phyloP scores from a whole-genome alignment of 2,113 vertebrate species.

The Mobula hypostoma region DNA sequence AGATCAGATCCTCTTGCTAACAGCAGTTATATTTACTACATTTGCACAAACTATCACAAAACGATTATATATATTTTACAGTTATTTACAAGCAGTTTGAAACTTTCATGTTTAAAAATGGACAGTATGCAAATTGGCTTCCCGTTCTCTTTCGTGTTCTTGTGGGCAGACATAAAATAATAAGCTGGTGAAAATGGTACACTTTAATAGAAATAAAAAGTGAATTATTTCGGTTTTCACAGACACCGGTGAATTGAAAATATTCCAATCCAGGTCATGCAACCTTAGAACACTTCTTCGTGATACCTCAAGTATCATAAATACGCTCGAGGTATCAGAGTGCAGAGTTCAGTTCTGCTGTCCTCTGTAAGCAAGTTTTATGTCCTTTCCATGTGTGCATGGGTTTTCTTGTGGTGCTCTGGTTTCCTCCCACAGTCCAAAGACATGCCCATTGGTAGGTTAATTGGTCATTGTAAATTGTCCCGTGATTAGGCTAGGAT shows the following conservation, averaged over 20 bases:
- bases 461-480: no score
- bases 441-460: no score
- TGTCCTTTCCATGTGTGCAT: no score
- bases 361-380: no score
- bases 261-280: neutral
- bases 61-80: neutral
- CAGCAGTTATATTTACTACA: neutral
- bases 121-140: neutral
- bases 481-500: no score
- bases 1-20: neutral
- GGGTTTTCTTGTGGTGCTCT: no score
- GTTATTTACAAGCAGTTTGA: neutral
- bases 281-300: no score
- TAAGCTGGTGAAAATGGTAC: neutral
- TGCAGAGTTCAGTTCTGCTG: no score
- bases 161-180: neutral
- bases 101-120: neutral
- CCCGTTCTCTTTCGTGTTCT: neutral
- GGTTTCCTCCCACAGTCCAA: no score
- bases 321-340: no score
- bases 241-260: neutral
- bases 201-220: conserved; percentile 22
- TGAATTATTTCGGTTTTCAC: neutral
- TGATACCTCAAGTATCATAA: neutral
- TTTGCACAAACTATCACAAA: neutral